Conservation (phyloP, 2,113 vertebrate species). For the Platichthys flesus region DNA sequence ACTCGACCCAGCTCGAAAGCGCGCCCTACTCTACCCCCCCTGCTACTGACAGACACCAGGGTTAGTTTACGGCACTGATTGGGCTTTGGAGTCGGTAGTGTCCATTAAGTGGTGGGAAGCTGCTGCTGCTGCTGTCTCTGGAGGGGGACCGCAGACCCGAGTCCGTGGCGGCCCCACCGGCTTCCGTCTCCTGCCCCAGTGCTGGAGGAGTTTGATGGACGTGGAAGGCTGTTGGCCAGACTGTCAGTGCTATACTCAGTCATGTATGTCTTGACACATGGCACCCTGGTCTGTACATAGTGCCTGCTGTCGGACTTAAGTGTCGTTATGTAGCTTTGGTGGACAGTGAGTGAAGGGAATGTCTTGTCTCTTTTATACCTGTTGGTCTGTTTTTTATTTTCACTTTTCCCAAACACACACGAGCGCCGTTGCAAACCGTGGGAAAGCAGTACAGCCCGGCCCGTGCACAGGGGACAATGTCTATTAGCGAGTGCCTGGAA, state of each 20-base stretch:
- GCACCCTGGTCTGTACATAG: constrained; percentile 70
- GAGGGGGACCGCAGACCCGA: background rate
- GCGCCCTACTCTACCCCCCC: constrained; percentile 19
- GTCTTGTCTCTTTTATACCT: constrained; percentile 67
- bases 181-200: constrained; percentile 14
- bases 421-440: constrained; percentile 34
- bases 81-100: background rate
- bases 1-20: constrained; percentile 18
- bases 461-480: constrained; percentile 65
- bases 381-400: constrained; percentile 62
- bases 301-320: constrained; percentile 59
- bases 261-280: constrained; percentile 79
- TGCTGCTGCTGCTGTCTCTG: background rate
- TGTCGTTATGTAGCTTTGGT: constrained; percentile 77
- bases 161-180: constrained; percentile 4
- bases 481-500: constrained; percentile 69
- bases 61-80: background rate
- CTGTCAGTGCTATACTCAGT: constrained; percentile 69
- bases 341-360: constrained; percentile 49
- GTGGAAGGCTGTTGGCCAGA: constrained; percentile 68
- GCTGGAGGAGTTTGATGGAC: constrained; percentile 76
- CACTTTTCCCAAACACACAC: constrained; percentile 28
- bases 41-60: background rate
- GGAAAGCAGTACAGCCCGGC: constrained; percentile 24
- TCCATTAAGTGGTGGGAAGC: background rate